A percentile compares a stretch with the other conserved stretches of the same genome.
These are phyloP conservation scores for Datnioides undecimradiatus DNA, from an alignment of 2,113 vertebrate species.

Conservation along the genomic window DNA sequence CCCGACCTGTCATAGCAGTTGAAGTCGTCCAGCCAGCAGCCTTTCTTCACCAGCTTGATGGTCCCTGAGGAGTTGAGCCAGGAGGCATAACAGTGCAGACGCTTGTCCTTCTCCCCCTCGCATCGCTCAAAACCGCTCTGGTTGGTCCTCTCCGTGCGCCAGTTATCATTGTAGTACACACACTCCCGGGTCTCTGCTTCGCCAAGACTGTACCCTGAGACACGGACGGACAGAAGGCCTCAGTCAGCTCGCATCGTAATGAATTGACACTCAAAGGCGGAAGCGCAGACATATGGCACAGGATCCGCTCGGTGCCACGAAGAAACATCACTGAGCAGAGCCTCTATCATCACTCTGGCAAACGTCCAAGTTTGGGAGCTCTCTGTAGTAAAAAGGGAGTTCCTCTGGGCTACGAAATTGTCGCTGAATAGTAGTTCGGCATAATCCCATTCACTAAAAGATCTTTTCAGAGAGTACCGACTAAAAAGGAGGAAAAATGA, in stretches of 20 bases:
- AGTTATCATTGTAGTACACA: slow-evolving; percentile 97
- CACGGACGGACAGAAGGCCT: slow-evolving; percentile 54
- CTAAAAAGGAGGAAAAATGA: slow-evolving; percentile 45
- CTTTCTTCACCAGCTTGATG: slow-evolving; percentile 97
- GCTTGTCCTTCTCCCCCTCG: slow-evolving; percentile 96
- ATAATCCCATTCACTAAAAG: slow-evolving; percentile 58
- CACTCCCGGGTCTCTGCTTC: slow-evolving; percentile 95
- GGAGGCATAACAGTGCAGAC: slow-evolving; percentile 97
- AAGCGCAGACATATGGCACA: slow-evolving; percentile 54
- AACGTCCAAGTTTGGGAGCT: slow-evolving; percentile 60
- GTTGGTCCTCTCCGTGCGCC: slow-evolving; percentile 95
- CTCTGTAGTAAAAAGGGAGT: slow-evolving; percentile 61
- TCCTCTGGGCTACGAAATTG: slow-evolving; percentile 68
- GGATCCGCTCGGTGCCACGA: slow-evolving; percentile 30
- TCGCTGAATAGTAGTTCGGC: slow-evolving; percentile 53
- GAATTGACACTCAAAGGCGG: slow-evolving; percentile 36
- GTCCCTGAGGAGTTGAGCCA: slow-evolving; percentile 98
- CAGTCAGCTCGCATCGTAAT: slow-evolving; percentile 61
- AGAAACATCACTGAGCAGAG: slow-evolving; percentile 51
- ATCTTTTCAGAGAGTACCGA: slow-evolving; percentile 46
- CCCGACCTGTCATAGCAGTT: slow-evolving; percentile 97
- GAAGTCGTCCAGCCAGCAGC: slow-evolving; percentile 99
- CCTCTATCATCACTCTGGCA: slow-evolving; percentile 64
- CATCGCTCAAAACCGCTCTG: slow-evolving; percentile 96
- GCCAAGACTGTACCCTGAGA: slow-evolving; percentile 90